These are phyloP conservation scores for Buathra laborator DNA, from an alignment of 2,888 invertebrate species.

Conservation along the genomic window DNA sequence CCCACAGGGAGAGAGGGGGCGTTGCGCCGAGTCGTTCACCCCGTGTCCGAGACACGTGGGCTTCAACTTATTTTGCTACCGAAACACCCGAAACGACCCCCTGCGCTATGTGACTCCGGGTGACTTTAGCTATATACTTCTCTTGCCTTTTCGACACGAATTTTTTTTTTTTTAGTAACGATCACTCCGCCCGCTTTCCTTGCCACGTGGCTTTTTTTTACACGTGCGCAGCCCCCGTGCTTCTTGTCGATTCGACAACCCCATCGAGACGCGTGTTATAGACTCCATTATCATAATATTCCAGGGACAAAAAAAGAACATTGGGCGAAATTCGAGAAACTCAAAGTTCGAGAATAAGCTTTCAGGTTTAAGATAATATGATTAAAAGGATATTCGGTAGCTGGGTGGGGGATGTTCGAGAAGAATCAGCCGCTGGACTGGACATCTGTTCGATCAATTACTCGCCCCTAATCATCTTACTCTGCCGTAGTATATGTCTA, in stretches of 20 bases:
- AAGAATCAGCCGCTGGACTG: slow-evolving; percentile 29
- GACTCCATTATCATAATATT: background rate
- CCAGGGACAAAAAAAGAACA: background rate
- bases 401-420: slow-evolving; percentile 3
- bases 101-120: slow-evolving; percentile 45
- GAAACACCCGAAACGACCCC: slow-evolving; percentile 62
- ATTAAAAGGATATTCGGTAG: slow-evolving; percentile 46
- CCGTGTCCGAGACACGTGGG: slow-evolving; percentile 63
- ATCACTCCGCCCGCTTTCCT: slow-evolving; percentile 21
- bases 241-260: slow-evolving; percentile 34
- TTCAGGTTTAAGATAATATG: slow-evolving; percentile 55
- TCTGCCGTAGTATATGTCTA: background rate
- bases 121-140: slow-evolving; percentile 19
- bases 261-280: background rate
- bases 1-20: slow-evolving; percentile 12
- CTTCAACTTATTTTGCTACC: slow-evolving; percentile 23
- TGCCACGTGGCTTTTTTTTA: slow-evolving; percentile 50
- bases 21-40: slow-evolving; percentile 71
- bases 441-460: slow-evolving; percentile 67
- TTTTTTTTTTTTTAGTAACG: slow-evolving; percentile 38
- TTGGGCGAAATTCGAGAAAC: slow-evolving; percentile 7
- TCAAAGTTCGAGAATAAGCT: slow-evolving; percentile 32
- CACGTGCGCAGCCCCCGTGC: slow-evolving; percentile 20
- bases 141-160: slow-evolving; percentile 17
- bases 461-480: slow-evolving; percentile 56